A percentile compares a stretch with the other conserved stretches of the same genome.
Conservation (phyloP, 2,113 vertebrate genomes). For the Ondatra zibethicus region DNA sequence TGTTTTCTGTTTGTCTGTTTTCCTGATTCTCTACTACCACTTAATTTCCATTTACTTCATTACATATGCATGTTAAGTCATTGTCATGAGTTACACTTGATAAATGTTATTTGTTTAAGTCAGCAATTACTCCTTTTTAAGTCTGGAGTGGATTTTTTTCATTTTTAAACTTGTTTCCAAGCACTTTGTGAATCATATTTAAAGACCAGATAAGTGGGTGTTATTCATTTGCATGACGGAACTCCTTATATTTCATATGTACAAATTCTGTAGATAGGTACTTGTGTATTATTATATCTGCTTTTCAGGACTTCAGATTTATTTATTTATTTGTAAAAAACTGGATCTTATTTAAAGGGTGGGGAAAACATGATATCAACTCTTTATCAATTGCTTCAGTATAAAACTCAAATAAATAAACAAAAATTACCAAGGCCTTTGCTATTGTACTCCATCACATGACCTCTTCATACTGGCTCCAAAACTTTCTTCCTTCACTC, state of each 20-base stretch:
- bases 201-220: not conserved
- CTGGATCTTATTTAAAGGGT: not conserved
- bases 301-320: not conserved
- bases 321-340: not conserved
- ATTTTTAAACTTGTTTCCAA: not conserved
- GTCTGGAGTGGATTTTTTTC: not conserved
- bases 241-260: not conserved
- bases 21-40: not conserved
- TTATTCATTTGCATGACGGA: not conserved
- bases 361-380: not conserved
- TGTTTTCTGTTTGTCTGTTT: not conserved
- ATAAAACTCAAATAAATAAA: not conserved
- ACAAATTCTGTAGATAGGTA: not conserved
- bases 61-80: not conserved
- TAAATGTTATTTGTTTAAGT: not conserved
- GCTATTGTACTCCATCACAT: not conserved
- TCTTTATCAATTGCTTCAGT: not conserved
- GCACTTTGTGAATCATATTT: not conserved
- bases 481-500: not conserved
- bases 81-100: not conserved
- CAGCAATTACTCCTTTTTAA: not conserved
- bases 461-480: fast-evolving
- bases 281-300: not conserved
- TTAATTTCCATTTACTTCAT: not conserved
- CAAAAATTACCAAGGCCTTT: not conserved